These are phyloP conservation scores for Rutpela maculata DNA, from an alignment of 2,888 invertebrate species.

Conservation along the genomic window DNA sequence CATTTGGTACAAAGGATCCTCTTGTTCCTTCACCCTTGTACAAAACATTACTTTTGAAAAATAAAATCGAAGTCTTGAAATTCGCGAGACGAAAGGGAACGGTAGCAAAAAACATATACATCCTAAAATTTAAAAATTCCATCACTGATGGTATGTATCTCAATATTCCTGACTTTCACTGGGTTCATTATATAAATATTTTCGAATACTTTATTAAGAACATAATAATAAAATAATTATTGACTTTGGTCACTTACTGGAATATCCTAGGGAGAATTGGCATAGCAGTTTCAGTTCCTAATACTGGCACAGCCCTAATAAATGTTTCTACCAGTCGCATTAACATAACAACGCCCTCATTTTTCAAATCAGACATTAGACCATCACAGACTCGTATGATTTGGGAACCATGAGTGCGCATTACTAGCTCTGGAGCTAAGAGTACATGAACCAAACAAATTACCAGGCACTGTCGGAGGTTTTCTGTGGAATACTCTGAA, in stretches of 20 bases:
- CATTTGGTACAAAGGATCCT: too few relatives aligned
- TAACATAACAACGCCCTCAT: slow-evolving; percentile 84
- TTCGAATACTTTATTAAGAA: background rate
- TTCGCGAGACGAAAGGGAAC: too few relatives aligned
- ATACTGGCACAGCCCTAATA: slow-evolving; percentile 83
- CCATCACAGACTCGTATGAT: slow-evolving; percentile 83
- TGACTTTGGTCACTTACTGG: slow-evolving; percentile 73
- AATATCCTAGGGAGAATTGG: slow-evolving; percentile 79
- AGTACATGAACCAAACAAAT: slow-evolving; percentile 90
- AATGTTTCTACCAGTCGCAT: slow-evolving; percentile 86
- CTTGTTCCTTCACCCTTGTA: too few relatives aligned
- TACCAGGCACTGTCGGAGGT: slow-evolving; percentile 85
- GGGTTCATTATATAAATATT: too few relatives aligned
- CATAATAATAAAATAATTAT: background rate
- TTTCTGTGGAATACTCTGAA: slow-evolving; percentile 88
- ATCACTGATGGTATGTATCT: too few relatives aligned
- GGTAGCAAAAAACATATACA: too few relatives aligned
- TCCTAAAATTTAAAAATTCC: too few relatives aligned
- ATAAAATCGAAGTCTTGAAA: too few relatives aligned
- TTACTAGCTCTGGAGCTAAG: slow-evolving; percentile 86
- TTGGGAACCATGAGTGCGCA: slow-evolving; percentile 82
- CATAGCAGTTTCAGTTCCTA: slow-evolving; percentile 84
- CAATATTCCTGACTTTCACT: too few relatives aligned
- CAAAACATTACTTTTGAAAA: too few relatives aligned
- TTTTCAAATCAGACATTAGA: slow-evolving; percentile 86